These are phyloP conservation scores for Enhydra lutris DNA, from an alignment of 2,113 vertebrate genomes.

Conservation along the genomic window DNA sequence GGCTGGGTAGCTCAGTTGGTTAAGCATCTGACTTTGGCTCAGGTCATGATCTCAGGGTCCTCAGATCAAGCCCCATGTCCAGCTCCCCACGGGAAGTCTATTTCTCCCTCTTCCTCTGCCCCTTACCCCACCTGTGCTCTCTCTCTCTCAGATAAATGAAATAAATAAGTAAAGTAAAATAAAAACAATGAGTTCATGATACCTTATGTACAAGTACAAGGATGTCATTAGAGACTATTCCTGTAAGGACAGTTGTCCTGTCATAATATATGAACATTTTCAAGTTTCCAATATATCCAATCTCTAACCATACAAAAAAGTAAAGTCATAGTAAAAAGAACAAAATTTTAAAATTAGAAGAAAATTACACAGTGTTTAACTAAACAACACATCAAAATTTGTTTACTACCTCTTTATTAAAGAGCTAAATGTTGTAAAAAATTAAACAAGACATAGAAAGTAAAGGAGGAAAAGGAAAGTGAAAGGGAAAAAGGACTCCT, in stretches of 20 bases:
- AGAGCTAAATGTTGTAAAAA: neutral
- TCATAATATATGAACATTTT: neutral
- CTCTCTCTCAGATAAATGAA: neutral
- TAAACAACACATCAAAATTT: neutral
- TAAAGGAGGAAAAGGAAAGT: neutral
- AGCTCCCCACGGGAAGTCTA: neutral
- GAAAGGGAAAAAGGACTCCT: neutral
- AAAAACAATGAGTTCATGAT: neutral
- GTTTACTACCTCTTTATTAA: neutral
- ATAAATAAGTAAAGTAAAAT: neutral
- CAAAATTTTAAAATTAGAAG: neutral
- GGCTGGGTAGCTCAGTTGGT: neutral
- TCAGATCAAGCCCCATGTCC: neutral
- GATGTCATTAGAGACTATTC: neutral
- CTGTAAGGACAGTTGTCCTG: neutral
- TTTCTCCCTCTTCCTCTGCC: neutral
- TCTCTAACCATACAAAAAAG: neutral
- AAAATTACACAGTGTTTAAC: neutral
- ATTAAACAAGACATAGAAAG: neutral
- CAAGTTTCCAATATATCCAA: neutral
- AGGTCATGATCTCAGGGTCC: neutral
- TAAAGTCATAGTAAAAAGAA: neutral
- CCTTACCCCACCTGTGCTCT: neutral
- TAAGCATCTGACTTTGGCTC: neutral
- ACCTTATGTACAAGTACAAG: neutral